Evolutionary conservation across 2,797 vertebrate genomes (phyloP).

Genomic region (Malurus splendens): DNA sequence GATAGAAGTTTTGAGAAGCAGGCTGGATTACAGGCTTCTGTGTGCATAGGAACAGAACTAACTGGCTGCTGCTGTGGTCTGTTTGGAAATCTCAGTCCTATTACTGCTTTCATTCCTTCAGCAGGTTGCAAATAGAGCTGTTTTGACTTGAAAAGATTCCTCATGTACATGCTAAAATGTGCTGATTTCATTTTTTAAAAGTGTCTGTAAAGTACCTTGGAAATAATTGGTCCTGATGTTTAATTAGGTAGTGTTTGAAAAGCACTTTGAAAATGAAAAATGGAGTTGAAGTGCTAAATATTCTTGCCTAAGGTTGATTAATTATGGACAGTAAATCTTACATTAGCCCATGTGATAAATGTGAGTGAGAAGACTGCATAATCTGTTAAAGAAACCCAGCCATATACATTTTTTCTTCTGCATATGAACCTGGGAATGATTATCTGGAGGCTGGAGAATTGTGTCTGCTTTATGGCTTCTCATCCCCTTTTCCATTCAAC

Average conservation of each 20-base stretch:
- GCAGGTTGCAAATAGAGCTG: neutral
- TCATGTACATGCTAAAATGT: constrained; percentile 8
- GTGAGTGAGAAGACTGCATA: neutral
- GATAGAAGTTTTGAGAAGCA: constrained; percentile 13
- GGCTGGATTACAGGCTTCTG: neutral
- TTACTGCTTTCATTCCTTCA: neutral
- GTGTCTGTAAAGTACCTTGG: constrained; percentile 10
- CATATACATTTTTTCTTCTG: neutral
- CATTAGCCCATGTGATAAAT: constrained; percentile 11
- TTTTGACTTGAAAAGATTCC: constrained; percentile 20
- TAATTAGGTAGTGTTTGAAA: constrained; percentile 59
- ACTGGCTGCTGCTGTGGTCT: neutral
- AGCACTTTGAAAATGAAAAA: constrained; percentile 59
- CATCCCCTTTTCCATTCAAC: neutral
- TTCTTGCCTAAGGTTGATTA: constrained; percentile 54
- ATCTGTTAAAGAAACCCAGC: constrained; percentile 16
- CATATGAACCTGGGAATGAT: neutral
- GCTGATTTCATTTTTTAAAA: constrained; percentile 19
- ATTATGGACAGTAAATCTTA: constrained; percentile 53
- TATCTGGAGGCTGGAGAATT: neutral
- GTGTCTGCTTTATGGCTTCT: neutral
- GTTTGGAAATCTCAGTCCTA: neutral
- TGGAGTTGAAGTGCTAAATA: constrained; percentile 39
- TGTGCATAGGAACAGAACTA: neutral
- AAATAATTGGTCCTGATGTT: constrained; percentile 57